These are phyloP conservation scores for Hymenochirus boettgeri DNA, from an alignment of 2,113 vertebrate species.

Conservation along the genomic window DNA sequence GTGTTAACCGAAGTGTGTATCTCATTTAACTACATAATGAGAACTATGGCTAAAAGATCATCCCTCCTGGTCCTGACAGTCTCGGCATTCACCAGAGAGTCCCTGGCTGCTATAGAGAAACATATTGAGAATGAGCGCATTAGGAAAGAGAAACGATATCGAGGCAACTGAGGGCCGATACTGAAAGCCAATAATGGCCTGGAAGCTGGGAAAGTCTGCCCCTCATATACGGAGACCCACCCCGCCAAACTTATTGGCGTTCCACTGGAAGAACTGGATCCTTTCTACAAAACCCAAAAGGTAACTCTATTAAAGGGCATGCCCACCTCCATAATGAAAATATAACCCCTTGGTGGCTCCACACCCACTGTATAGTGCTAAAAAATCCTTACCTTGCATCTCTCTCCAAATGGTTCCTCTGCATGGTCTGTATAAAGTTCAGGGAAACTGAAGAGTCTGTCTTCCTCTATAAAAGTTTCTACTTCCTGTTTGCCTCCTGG, in stretches of 20 bases:
- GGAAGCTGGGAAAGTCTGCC: conserved; percentile 88
- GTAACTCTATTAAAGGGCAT: conserved; percentile 61
- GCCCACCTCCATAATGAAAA: too few species aligned
- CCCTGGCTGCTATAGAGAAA: conserved; percentile 81
- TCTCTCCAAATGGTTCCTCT: too few species aligned
- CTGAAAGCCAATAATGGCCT: conserved; percentile 70
- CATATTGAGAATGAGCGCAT: conserved; percentile 59
- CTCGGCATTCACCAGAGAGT: conserved; percentile 85
- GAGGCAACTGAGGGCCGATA: conserved; percentile 57
- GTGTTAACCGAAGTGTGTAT: conserved; percentile 14
- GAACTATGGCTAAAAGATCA: conserved; percentile 74
- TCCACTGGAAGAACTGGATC: conserved; percentile 88
- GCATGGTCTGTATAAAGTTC: too few species aligned
- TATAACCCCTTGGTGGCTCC: too few species aligned
- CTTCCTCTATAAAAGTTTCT: too few species aligned
- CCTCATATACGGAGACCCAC: conserved; percentile 86
- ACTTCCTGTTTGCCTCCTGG: too few species aligned
- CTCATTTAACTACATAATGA: conserved; percentile 73
- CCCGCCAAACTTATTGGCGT: conserved; percentile 72
- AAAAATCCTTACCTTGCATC: too few species aligned
- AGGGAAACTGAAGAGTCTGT: too few species aligned
- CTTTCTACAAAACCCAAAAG: conserved; percentile 84
- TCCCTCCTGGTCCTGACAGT: conserved; percentile 64
- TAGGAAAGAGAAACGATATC: conserved; percentile 60
- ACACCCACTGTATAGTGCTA: too few species aligned